Evolutionary conservation across 2,888 invertebrate genomes (phyloP).

Genomic region (Chaitophorus viminalis): DNA sequence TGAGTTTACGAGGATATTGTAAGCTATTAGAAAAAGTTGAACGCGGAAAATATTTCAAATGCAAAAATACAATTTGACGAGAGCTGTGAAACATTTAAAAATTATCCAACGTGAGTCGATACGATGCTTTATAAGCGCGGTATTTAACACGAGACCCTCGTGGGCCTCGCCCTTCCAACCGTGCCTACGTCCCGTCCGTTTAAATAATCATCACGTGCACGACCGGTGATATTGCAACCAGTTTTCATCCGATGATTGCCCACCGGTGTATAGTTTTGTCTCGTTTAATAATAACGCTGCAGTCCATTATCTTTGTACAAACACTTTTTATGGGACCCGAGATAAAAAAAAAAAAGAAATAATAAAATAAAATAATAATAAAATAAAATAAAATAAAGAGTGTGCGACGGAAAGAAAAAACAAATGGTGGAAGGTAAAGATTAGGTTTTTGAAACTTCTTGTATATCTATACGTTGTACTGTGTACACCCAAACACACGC

Average conservation of each 20-base stretch:
- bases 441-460: conserved; percentile 42
- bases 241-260: conserved; percentile 24
- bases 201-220: too few relatives aligned
- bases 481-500: background rate
- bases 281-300: conserved; percentile 18
- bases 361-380: too few relatives aligned
- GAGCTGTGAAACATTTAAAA: too few relatives aligned
- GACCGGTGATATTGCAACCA: conserved; percentile 20
- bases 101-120: too few relatives aligned
- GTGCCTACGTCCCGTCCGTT: too few relatives aligned
- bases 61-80: background rate
- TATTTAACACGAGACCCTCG: too few relatives aligned
- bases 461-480: background rate
- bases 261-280: conserved; percentile 23
- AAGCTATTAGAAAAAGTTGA: too few relatives aligned
- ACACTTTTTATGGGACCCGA: conserved; percentile 37
- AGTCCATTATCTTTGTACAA: conserved; percentile 5
- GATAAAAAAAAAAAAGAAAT: background rate
- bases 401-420: background rate
- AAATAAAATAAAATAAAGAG: conserved; percentile 10
- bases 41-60: background rate
- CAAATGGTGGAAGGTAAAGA: conserved; percentile 44
- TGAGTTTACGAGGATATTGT: too few relatives aligned
- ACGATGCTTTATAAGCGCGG: too few relatives aligned
- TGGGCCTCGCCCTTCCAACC: too few relatives aligned